Evolutionary conservation across 2,113 vertebrate species (phyloP).

Genomic region (Delphinus delphis): DNA sequence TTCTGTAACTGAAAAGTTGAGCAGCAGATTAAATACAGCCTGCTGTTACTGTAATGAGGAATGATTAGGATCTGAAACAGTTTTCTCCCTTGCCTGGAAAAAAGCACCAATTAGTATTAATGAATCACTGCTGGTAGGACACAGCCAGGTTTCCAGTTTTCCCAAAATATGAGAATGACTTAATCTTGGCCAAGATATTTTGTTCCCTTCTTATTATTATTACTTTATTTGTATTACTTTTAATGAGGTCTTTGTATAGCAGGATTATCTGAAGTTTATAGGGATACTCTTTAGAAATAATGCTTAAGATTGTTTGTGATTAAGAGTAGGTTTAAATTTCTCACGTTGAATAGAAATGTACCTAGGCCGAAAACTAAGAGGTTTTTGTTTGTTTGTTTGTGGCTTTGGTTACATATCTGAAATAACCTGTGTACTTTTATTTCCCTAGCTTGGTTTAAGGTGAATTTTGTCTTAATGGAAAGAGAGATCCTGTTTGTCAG

Average conservation of each 20-base stretch:
- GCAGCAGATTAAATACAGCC: slow-evolving; percentile 75
- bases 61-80: slow-evolving; percentile 80
- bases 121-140: slow-evolving; percentile 80
- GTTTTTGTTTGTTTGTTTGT: slow-evolving; percentile 22
- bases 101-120: slow-evolving; percentile 84
- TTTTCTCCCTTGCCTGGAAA: slow-evolving; percentile 68
- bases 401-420: slow-evolving; percentile 62
- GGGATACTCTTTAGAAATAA: slow-evolving; percentile 65
- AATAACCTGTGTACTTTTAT: slow-evolving; percentile 63
- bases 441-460: neutral
- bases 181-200: slow-evolving; percentile 81
- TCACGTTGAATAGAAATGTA: slow-evolving; percentile 63
- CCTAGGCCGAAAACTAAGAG: slow-evolving; percentile 51
- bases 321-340: slow-evolving; percentile 70
- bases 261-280: slow-evolving; percentile 70
- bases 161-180: slow-evolving; percentile 81
- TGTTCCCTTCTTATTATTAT: slow-evolving; percentile 46
- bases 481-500: neutral
- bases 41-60: slow-evolving; percentile 80
- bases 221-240: slow-evolving; percentile 56
- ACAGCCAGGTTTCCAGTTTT: slow-evolving; percentile 73
- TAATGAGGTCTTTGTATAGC: slow-evolving; percentile 74
- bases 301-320: slow-evolving; percentile 52
- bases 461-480: slow-evolving; percentile 32
- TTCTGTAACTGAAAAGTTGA: slow-evolving; percentile 71